Evolutionary conservation across 1,140 invertebrate species (phyloP), one percentile per base, ranked within the genome.

Genomic region (Acyrthosiphon pisum): DNA sequence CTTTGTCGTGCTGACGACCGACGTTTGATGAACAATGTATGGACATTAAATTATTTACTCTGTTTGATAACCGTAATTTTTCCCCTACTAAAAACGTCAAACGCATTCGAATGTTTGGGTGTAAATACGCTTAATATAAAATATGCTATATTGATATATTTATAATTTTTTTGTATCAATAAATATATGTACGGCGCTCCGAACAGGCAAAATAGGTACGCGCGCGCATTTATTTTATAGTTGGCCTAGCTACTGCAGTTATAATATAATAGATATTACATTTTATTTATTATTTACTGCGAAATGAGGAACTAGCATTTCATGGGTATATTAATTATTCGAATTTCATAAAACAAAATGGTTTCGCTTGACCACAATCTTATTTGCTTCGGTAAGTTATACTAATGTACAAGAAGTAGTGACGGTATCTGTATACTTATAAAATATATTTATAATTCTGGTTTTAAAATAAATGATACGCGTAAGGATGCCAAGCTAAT

Each of bases 21-120:
- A 91, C 35, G 56, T 68, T 44, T 23, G 56, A 46, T n/a, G 90
- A 46, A 76, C 60, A 91, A 68, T 91, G 90, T 91, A 68, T 89
- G 26, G 9, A 46, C 90, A 22, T n/a, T 41, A 91, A 91, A 91
- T 68, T 76, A 91, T 68, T 60, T 41, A 56, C 22, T 90, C 30
- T 30, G 53, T 90, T 6, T 41, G n/a, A 26, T 30, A 90, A 46
- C 26, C 89, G 23, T 44, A 41, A 90, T 90, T 60, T 44, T 60
- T 37, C 37, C 22, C 20, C n/a, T 30, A 30, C 26, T 46, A 76
- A 26, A 91, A 68, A 76, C 68, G 89, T 68, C 89, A 90, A 60
- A 41, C 37, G 23, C 23, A 56, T 41, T 90, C 30, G 23, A n/a
- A 30, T 44, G 18, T 44, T 7, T n/a, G 26, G 44, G 35, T 56